Base-by-base conservation (phyloP, 2,113 vertebrate species). In the Todiramphus chloris region DNA sequence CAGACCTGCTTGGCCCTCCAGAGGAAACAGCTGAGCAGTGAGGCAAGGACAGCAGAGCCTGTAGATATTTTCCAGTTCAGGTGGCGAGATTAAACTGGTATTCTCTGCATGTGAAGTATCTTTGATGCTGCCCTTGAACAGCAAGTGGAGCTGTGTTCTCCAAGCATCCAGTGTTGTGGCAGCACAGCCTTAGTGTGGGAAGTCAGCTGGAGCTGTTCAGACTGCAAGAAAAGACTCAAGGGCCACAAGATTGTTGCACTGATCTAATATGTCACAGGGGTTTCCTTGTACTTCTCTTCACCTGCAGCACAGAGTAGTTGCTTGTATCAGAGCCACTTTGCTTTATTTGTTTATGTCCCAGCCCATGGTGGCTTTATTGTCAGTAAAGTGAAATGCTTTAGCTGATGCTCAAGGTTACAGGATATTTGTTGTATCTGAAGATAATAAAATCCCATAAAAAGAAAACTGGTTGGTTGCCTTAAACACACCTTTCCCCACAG, bases 251-350 rank as follows among this genome's bases (percentile, higher is more conserved):
- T 13, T 25, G 37, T 41, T 44, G 67, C 24, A 3, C 16, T 4
- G 35, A 12, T 33, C 24, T 30, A 14, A 15, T 27, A 25, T 35
- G 16, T 37, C 56, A 16, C 24, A 10, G 37, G 37, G 62, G 9
- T 77, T 69, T n/a, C 72, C 35, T 23, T 43, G n/a, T 25, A 6
- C 5, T 31, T 59, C 17, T 11, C 50, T 60, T 63, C 6, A 16
- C 46, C 50, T 33, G 56, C 11, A 25, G 44, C 64, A 21, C 27
- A 6, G 24, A 33, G 37, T 55, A 11, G 19, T 28, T 37, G 43
- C 30, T 2, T 21, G 0, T 18, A 3, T 39, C 51, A 1, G 13
- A 4, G 35, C 44, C 11, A 25, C n/a, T 70, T 46, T 1, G 1
- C 13, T 5, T 30, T 25, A 10, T 16, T 27, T 27, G 31, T 33